Evolutionary conservation across 2,113 vertebrate genomes (phyloP), one percentile per base, ranked within the genome.

Genomic region (Apodemus speciosus): DNA sequence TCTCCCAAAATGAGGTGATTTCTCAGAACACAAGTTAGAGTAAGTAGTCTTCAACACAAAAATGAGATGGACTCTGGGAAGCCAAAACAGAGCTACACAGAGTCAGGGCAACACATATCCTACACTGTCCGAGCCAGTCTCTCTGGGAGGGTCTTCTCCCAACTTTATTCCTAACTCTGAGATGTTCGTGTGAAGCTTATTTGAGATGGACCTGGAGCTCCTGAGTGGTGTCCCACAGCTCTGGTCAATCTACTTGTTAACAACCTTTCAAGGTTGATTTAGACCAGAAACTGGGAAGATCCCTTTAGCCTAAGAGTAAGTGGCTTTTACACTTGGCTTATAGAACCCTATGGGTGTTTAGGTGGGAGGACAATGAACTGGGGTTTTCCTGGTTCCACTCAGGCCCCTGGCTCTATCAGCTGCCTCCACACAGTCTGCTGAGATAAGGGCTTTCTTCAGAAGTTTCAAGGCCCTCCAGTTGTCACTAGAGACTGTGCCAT

Each of bases 61-160:
- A 97, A 97, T 95, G 96, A 97, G 23, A 64, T 23, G 20, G 40
- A 43, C 60, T 77, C 73, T 66, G 62, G 72, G 72, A 85, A 73
- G 40, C 62, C 83, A 64, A n/a, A 30, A 20, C 25, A 32, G 56
- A 87, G 43, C 46, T 71, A 21, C 35, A 77, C 14, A 56, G 32
- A 77, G 23, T 32, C 27, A 46, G 90, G 83, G 25, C 60, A 32
- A 18, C 11, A 16, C 66, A 46, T 30, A n/a, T 21, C 51, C 46
- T 77, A 62, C 49, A 75, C 66, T 38, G 49, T 51, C 10, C 62
- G 43, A 21, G 32, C 53, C 35, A 43, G 40, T 49, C 30, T 62
- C 4, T 40, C 58, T 25, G 58, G 58, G 58, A 60, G 23, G 23
- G 27, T 38, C 62, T 76, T 83, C 68, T 85, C 30, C 32, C 88